phyloP scores from a whole-genome alignment of 2,113 vertebrate species.

The Rhynchopsitta pachyrhyncha region DNA sequence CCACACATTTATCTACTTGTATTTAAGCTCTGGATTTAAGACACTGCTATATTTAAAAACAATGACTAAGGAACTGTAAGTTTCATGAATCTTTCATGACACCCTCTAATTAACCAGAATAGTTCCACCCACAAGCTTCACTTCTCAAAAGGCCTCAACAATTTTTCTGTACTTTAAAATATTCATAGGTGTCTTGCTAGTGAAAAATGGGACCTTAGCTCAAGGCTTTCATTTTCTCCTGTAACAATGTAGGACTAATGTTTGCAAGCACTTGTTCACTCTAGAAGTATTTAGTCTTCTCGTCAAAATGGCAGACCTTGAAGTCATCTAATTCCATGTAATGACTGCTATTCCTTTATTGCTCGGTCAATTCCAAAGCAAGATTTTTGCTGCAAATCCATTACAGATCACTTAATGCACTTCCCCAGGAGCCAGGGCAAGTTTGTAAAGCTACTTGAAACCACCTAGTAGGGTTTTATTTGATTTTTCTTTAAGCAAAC shows the following conservation, averaged over 20 bases:
- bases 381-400: not conserved
- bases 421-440: not conserved
- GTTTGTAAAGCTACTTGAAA: not conserved
- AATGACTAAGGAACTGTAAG: conserved; percentile 65
- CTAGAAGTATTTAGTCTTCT: not conserved
- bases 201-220: not conserved
- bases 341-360: not conserved
- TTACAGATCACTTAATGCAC: not conserved
- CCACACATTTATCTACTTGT: conserved; percentile 21
- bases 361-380: not conserved
- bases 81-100: conserved; percentile 24
- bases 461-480: not conserved
- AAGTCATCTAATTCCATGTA: not conserved
- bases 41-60: conserved; percentile 60
- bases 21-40: conserved; percentile 21
- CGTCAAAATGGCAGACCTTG: not conserved
- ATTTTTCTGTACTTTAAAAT: not conserved
- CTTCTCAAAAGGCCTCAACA: not conserved
- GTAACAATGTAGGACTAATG: not conserved
- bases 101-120: conserved; percentile 57
- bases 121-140: conserved; percentile 49
- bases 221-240: not conserved
- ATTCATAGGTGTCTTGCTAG: not conserved
- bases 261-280: not conserved
- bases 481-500: not conserved